A percentile compares a stretch with the other conserved stretches of the same genome.
phyloP scores from a whole-genome alignment of 2,888 invertebrate species.

The Drosophila falleni region DNA sequence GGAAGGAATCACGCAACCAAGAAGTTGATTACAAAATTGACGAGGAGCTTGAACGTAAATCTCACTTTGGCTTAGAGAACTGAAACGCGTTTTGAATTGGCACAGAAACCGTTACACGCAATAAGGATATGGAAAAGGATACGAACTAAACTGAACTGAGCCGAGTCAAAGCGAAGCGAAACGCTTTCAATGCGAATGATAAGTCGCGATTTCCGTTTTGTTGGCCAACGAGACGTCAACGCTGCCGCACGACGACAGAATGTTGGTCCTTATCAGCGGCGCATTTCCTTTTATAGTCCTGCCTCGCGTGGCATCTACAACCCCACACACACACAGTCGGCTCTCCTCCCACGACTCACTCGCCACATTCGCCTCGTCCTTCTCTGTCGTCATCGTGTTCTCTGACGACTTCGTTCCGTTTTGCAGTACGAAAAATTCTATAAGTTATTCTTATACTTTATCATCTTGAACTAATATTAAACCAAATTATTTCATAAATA shows the following conservation, averaged over 20 bases:
- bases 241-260: slow-evolving; percentile 82
- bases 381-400: neutral
- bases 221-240: slow-evolving; percentile 68
- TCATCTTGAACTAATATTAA: too few relatives aligned
- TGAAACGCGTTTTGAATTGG: slow-evolving; percentile 42
- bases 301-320: slow-evolving; percentile 23
- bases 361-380: neutral
- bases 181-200: slow-evolving; percentile 24
- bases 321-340: neutral
- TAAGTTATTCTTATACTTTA: neutral
- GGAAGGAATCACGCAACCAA: slow-evolving; percentile 54
- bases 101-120: slow-evolving; percentile 62
- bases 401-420: neutral
- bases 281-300: slow-evolving; percentile 84
- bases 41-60: slow-evolving; percentile 45
- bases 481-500: neutral
- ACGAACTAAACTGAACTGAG: slow-evolving; percentile 9
- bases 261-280: slow-evolving; percentile 82
- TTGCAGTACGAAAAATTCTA: slow-evolving; percentile 4
- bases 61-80: slow-evolving; percentile 34
- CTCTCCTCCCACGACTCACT: too few relatives aligned
- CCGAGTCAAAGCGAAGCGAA: slow-evolving; percentile 8
- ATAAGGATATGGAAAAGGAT: slow-evolving; percentile 12
- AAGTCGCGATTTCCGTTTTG: slow-evolving; percentile 46
- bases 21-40: slow-evolving; percentile 72